Conservation (phyloP, 2,888 invertebrate genomes). For the Thelaira solivaga region DNA sequence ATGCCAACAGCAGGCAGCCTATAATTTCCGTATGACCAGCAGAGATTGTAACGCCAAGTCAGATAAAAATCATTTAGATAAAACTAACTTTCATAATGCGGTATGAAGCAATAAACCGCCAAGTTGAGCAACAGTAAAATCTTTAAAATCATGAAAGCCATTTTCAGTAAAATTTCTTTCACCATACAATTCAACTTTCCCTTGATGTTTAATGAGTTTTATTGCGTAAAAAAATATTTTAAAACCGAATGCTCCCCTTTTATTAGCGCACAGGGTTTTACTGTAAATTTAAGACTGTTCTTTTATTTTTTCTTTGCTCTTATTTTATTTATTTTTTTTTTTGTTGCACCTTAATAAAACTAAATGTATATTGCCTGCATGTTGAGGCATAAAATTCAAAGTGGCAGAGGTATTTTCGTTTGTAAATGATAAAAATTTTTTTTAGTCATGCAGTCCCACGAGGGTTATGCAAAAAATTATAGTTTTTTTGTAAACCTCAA, state of each 20-base stretch:
- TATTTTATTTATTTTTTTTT: slow-evolving; percentile 8
- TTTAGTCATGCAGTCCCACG: not conserved
- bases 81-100: slow-evolving; percentile 1
- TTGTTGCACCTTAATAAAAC: slow-evolving; percentile 24
- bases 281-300: not conserved
- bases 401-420: slow-evolving; percentile 41
- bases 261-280: too few species aligned
- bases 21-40: slow-evolving; percentile 27
- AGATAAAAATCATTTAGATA: not conserved
- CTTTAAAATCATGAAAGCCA: too few species aligned
- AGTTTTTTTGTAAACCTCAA: not conserved
- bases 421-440: slow-evolving; percentile 1
- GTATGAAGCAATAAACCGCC: not conserved
- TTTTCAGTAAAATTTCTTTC: too few species aligned
- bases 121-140: not conserved
- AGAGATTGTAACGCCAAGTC: slow-evolving; percentile 23
- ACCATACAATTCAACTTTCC: too few species aligned
- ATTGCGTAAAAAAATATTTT: too few species aligned
- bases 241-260: too few species aligned
- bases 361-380: slow-evolving; percentile 22
- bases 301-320: not conserved
- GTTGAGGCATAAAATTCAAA: slow-evolving; percentile 38
- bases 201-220: too few species aligned
- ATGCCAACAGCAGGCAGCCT: slow-evolving; percentile 29
- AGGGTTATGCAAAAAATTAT: not conserved